phyloP scores from a whole-genome alignment of 2,113 vertebrate species.

The Dascyllus trimaculatus region DNA sequence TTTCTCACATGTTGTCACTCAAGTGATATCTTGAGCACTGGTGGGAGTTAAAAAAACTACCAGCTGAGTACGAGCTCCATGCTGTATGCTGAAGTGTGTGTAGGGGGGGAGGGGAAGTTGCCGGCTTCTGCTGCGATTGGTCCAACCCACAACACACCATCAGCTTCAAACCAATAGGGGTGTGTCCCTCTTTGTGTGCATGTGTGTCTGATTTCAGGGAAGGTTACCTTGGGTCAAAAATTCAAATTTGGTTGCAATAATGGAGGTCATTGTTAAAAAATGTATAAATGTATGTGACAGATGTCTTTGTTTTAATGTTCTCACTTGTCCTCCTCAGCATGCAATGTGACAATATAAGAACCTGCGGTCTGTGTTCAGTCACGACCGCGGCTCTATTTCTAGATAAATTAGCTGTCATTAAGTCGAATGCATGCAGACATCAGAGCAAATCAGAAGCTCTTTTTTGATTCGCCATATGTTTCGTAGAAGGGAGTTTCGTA shows the following conservation, averaged over 20 bases:
- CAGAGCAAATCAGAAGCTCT: constrained; percentile 8
- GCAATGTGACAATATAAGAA: not conserved
- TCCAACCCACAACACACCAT: constrained; percentile 82
- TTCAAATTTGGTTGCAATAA: too few species aligned
- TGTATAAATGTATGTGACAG: constrained; percentile 13
- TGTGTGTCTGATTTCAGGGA: constrained; percentile 4
- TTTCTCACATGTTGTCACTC: not conserved
- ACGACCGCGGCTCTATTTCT: too few species aligned
- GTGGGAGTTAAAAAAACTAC: constrained; percentile 19
- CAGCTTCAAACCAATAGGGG: constrained; percentile 57
- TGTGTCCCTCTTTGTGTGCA: constrained; percentile 17
- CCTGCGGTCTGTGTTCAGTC: not conserved
- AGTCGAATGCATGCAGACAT: constrained; percentile 21
- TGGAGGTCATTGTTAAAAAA: constrained; percentile 41
- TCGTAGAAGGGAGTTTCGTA: not conserved
- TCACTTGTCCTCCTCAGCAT: not conserved
- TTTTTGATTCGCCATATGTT: constrained; percentile 12
- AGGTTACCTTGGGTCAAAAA: constrained; percentile 61
- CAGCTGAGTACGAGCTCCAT: constrained; percentile 33
- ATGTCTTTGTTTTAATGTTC: not conserved
- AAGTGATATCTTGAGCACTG: constrained; percentile 12
- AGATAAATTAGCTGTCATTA: constrained; percentile 17
- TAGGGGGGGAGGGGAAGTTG: constrained; percentile 16
- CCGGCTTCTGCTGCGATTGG: constrained; percentile 67
- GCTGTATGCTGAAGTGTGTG: not conserved